A percentile compares a stretch with the other conserved stretches of the same genome.
Conservation (phyloP, 2,888 invertebrate genomes). For the Tupiocoris notatus region DNA sequence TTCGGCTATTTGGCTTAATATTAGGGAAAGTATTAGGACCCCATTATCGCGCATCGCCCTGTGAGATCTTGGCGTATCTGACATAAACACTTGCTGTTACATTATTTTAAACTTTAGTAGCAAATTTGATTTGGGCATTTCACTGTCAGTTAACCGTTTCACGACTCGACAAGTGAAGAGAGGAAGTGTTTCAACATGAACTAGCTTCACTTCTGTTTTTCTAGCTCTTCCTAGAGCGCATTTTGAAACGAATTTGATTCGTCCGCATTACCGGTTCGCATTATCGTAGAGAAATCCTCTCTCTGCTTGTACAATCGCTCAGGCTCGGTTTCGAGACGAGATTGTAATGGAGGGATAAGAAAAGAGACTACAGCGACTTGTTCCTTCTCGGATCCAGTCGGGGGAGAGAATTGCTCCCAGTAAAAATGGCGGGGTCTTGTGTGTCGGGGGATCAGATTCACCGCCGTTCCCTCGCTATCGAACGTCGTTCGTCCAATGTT, state of each 20-base stretch:
- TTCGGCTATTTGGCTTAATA: too few relatives aligned
- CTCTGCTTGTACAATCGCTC: conserved; percentile 5
- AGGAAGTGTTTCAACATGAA: too few relatives aligned
- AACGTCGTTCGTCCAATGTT: background rate
- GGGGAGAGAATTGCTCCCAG: conserved; percentile 33
- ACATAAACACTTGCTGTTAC: too few relatives aligned
- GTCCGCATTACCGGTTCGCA: background rate
- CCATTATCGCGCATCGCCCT: too few relatives aligned
- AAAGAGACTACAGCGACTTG: conserved; percentile 34
- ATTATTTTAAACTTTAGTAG: too few relatives aligned
- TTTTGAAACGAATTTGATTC: conserved; percentile 5
- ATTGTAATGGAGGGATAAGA: conserved; percentile 37
- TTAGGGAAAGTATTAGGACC: too few relatives aligned
- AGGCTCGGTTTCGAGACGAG: background rate
- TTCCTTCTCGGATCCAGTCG: background rate
- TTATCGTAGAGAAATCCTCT: conserved; percentile 15
- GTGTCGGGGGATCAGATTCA: background rate
- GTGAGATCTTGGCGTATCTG: too few relatives aligned
- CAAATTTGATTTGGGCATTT: too few relatives aligned
- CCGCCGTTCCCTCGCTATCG: background rate
- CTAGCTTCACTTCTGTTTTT: too few relatives aligned
- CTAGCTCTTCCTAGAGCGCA: too few relatives aligned
- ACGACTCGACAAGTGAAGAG: too few relatives aligned
- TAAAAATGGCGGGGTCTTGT: conserved; percentile 24
- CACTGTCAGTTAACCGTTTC: too few relatives aligned